Evolutionary conservation across 2,888 invertebrate species (phyloP).

Genomic region (Parnassius glacialis): DNA sequence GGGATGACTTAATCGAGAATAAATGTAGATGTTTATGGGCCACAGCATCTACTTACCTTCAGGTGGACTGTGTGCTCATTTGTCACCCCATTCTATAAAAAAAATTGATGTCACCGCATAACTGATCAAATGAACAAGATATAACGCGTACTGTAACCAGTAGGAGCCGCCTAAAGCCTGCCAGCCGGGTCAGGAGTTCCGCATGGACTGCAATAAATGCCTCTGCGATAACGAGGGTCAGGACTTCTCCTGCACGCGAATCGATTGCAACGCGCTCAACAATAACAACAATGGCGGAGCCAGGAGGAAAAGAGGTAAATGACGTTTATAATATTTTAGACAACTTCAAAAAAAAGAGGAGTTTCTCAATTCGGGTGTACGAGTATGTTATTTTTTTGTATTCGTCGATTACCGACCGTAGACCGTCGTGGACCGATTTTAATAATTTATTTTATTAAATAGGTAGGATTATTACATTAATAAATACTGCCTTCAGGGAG

Average conservation of each 20-base stretch:
- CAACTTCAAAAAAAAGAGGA: background rate
- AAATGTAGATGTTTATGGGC: too few relatives aligned
- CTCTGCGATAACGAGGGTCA: slow-evolving; percentile 67
- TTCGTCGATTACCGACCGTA: too few relatives aligned
- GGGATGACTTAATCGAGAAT: too few relatives aligned
- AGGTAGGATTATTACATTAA: too few relatives aligned
- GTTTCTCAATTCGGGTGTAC: background rate
- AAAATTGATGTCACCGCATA: too few relatives aligned
- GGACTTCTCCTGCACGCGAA: slow-evolving; percentile 72
- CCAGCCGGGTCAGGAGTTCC: slow-evolving; percentile 66
- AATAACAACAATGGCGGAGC: slow-evolving; percentile 46
- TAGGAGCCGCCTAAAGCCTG: slow-evolving; percentile 63
- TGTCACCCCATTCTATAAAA: too few relatives aligned
- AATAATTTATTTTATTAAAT: too few relatives aligned
- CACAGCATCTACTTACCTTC: too few relatives aligned
- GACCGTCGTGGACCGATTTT: too few relatives aligned
- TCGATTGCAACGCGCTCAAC: slow-evolving; percentile 59
- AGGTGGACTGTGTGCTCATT: too few relatives aligned
- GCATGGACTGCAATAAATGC: slow-evolving; percentile 75
- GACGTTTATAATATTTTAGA: background rate
- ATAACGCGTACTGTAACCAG: slow-evolving; percentile 45
- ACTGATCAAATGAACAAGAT: slow-evolving; percentile 24
- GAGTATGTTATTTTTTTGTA: too few relatives aligned
- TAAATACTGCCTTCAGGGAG: too few relatives aligned
- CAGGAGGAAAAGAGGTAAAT: slow-evolving; percentile 58